phyloP scores from a whole-genome alignment of 1,140 invertebrate species.

The Rhopalosiphum maidis region DNA sequence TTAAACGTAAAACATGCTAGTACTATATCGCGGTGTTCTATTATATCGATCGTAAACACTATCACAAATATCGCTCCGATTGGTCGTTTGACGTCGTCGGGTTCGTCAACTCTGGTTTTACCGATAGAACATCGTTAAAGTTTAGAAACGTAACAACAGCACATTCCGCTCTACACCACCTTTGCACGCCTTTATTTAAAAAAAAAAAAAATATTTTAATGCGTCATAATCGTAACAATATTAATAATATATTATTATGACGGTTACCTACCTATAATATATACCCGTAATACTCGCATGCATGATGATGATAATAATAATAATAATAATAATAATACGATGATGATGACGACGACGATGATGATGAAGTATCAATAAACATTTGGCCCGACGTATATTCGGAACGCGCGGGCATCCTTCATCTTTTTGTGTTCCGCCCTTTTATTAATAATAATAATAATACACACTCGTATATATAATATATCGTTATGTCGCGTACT shows the following conservation, averaged over 20 bases:
- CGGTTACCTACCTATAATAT: too few relatives aligned
- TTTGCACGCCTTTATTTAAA: too few relatives aligned
- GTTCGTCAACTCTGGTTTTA: too few relatives aligned
- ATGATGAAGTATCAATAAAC: background rate
- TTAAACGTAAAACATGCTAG: background rate
- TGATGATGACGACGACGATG: background rate
- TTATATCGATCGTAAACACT: too few relatives aligned
- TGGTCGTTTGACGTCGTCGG: background rate
- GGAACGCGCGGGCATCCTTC: background rate
- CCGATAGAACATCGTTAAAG: too few relatives aligned
- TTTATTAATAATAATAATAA: background rate
- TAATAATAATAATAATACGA: background rate
- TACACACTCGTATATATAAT: background rate
- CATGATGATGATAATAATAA: background rate
- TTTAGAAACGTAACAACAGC: too few relatives aligned
- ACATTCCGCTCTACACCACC: too few relatives aligned
- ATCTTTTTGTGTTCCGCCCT: background rate
- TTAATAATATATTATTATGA: too few relatives aligned
- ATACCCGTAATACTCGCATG: background rate
- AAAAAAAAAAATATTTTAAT: too few relatives aligned
- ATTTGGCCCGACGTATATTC: background rate
- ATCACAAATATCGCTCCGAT: background rate
- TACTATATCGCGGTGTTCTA: too few relatives aligned
- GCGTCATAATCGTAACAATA: too few relatives aligned
- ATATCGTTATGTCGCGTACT: background rate